A percentile compares a stretch with the other conserved stretches of the same genome.
These are phyloP conservation scores for Pseudococcus longispinus DNA, from an alignment of 2,888 invertebrate species.

Conservation along the genomic window DNA sequence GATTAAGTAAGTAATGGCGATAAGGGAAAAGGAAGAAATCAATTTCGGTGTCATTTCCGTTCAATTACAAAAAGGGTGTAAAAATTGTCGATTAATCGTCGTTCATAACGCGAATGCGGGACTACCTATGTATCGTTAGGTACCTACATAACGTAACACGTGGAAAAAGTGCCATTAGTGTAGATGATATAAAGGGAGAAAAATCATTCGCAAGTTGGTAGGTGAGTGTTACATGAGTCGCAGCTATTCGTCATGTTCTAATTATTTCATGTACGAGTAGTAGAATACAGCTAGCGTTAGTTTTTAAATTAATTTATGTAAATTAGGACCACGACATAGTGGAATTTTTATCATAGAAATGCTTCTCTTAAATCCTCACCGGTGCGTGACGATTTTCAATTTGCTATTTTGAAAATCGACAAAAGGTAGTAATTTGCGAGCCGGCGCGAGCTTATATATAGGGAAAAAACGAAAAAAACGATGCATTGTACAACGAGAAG, in stretches of 20 bases:
- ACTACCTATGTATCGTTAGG: neutral
- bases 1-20: neutral
- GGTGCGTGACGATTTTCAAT: slow-evolving; percentile 27
- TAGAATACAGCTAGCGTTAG: neutral
- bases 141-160: neutral
- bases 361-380: neutral
- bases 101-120: neutral
- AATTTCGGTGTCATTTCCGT: slow-evolving; percentile 1
- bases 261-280: neutral
- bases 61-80: slow-evolving; percentile 2
- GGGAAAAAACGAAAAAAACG: neutral
- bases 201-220: neutral
- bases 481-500: slow-evolving; percentile 2
- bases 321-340: neutral
- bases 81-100: slow-evolving; percentile 10
- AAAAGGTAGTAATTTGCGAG: slow-evolving; percentile 5
- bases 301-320: slow-evolving; percentile 33
- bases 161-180: neutral
- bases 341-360: slow-evolving; percentile 2
- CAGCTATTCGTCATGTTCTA: neutral
- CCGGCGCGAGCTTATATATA: neutral
- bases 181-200: neutral
- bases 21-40: slow-evolving; percentile 15
- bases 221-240: neutral
- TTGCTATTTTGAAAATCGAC: slow-evolving; percentile 14